Evolutionary conservation across 2,888 invertebrate genomes (phyloP).

Genomic region (Cheilosia vernalis): DNA sequence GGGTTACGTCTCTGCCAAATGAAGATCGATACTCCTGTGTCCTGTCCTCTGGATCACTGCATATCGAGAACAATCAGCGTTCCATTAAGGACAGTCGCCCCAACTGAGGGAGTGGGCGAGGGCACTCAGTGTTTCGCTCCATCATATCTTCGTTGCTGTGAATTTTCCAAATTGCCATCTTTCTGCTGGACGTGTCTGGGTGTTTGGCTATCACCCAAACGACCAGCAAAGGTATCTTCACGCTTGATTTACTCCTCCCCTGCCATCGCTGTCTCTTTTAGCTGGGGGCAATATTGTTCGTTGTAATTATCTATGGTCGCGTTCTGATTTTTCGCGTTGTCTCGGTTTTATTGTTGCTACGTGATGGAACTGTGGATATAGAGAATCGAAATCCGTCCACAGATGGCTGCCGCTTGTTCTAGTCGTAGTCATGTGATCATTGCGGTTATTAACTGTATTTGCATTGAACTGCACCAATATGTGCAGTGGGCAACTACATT

Average conservation of each 20-base stretch:
- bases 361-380: constrained; percentile 54
- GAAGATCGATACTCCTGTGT: constrained; percentile 45
- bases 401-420: constrained; percentile 39
- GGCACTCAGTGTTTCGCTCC: constrained; percentile 42
- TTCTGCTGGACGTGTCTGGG: constrained; percentile 20
- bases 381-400: constrained; percentile 4
- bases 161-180: constrained; percentile 34
- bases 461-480: constrained; percentile 37
- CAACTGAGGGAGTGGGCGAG: constrained; percentile 55
- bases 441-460: constrained; percentile 59
- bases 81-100: constrained; percentile 67
- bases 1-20: constrained; percentile 17
- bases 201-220: not conserved
- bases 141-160: constrained; percentile 29
- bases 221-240: not conserved
- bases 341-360: constrained; percentile 32
- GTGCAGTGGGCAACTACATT: constrained; percentile 38
- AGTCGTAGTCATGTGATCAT: constrained; percentile 1
- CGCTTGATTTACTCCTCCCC: too few species aligned
- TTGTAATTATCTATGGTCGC: constrained; percentile 65
- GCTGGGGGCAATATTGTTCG: constrained; percentile 40
- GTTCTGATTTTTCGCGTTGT: constrained; percentile 32
- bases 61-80: constrained; percentile 66
- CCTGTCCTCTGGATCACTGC: constrained; percentile 43
- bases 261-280: too few species aligned